Evolutionary conservation across 2,797 vertebrate genomes (phyloP), one percentile per base, ranked within the genome.

Genomic region (Hydrolagus colliei): DNA sequence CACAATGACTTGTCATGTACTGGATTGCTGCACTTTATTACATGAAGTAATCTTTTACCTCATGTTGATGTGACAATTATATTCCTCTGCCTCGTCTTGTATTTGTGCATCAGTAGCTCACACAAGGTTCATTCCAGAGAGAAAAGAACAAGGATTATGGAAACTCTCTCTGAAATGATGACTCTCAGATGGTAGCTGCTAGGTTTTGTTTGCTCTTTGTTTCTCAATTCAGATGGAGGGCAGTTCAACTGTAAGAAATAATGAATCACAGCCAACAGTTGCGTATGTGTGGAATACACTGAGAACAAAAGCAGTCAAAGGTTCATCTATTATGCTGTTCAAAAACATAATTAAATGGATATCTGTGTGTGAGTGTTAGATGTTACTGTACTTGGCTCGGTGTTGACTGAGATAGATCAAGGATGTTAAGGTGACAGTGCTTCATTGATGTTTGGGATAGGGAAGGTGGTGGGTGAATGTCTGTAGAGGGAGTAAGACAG

Each of bases 1-100:
- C 65, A 9, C 27, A 41, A 27, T 41, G 71, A 84, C 67, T 84
- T 63, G 67, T 35, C 35, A 32, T 41, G 16, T 71, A 27, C 71
- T 32, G 32, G 32, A 71, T 82, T 16, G 20, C 79, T 13, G 27
- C 78, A 80, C 63, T 82, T 35, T 82, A 68, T 84, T 84, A 52
- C 7, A n/a, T 68, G 65, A 68, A 84, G 79, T 84, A 35, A 32
- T 10, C 65, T 59, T 76, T 41, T 22, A 6, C 71, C 16, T 68
- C 35, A 71, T 71, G 18, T 84, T 84, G 79, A 68, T 18, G 27
- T 68, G 79, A 84, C 35, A 11, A 35, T 71, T 68, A n/a, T n/a
- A 71, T 71, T n/a, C 71, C 32, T 71, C 41, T 20, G 65, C 9
- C 65, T 71, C 71, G 32, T 63, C 52, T 84, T 52, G 65, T 68